Evolutionary conservation across 92 coral and sea anemone genomes (phyloP).

Genomic region (Siderastrea siderea): DNA sequence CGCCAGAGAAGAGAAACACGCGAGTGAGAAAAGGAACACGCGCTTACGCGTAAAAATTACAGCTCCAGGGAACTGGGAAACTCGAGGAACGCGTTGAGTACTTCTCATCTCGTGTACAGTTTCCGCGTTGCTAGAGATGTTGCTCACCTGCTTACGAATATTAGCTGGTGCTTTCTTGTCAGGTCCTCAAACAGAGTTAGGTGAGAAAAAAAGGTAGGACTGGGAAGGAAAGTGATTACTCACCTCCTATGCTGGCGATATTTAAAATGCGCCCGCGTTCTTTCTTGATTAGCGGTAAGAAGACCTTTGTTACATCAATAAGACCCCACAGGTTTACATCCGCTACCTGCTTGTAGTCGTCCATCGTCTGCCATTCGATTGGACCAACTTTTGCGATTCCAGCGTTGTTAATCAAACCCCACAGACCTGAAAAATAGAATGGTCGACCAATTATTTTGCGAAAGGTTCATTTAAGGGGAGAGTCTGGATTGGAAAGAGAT

Average conservation of each 20-base stretch:
- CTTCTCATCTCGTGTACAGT: too few relatives aligned
- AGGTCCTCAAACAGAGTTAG: not conserved
- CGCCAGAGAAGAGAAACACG: too few relatives aligned
- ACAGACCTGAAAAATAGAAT: conserved; percentile 62
- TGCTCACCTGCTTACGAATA: too few relatives aligned
- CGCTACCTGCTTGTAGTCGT: conserved; percentile 70
- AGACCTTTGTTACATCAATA: conserved; percentile 92
- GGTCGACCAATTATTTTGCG: not conserved
- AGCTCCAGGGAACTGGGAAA: too few relatives aligned
- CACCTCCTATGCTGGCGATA: conserved; percentile 91
- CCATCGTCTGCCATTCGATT: conserved; percentile 88
- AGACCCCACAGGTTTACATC: conserved; percentile 95
- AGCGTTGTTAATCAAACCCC: conserved; percentile 96
- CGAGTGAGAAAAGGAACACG: too few relatives aligned
- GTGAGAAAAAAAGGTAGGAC: not conserved
- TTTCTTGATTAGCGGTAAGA: conserved; percentile 87
- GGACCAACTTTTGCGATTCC: conserved; percentile 89
- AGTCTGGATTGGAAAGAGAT: too few relatives aligned
- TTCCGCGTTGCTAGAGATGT: too few relatives aligned
- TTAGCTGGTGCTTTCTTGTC: too few relatives aligned
- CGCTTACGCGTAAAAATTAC: too few relatives aligned
- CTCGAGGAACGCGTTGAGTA: too few relatives aligned
- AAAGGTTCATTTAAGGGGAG: too few relatives aligned
- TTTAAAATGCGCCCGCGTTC: conserved; percentile 89
- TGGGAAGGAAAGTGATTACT: not conserved